A percentile compares a stretch with the other conserved stretches of the same genome.
Conservation (phyloP, 2,888 invertebrate species). For the Chloromyia formosa region DNA sequence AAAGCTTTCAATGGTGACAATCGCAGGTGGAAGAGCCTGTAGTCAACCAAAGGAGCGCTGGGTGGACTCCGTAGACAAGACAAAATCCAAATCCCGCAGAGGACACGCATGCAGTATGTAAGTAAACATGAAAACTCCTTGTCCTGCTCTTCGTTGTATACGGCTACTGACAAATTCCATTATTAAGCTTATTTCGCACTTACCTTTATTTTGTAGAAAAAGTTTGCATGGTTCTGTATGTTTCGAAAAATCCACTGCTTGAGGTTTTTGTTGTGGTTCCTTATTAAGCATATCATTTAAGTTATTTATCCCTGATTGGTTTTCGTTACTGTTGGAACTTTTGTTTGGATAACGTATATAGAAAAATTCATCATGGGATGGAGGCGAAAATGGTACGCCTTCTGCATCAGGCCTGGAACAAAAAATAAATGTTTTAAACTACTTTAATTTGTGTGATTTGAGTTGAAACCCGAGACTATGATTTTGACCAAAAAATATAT, state of each 20-base stretch:
- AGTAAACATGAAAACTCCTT: no score
- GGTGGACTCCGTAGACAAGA: no score
- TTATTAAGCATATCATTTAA: conserved; percentile 18
- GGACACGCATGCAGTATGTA: no score
- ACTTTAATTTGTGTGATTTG: no score
- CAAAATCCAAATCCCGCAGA: no score
- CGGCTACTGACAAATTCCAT: no score
- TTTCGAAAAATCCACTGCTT: conserved; percentile 68
- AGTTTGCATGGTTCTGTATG: conserved; percentile 75
- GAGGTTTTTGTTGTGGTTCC: conserved; percentile 58
- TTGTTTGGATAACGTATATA: conserved; percentile 70
- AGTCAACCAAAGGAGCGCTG: no score
- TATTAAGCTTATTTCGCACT: conserved; percentile 4
- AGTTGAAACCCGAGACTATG: no score
- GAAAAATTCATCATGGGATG: conserved; percentile 79
- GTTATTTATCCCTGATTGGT: conserved; percentile 20
- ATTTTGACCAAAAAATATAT: no score
- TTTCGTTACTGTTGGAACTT: neutral
- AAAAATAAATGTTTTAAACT: neutral
- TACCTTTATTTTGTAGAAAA: conserved; percentile 46
- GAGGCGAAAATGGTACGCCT: conserved; percentile 73
- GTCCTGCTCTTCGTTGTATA: no score
- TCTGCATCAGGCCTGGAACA: conserved; percentile 68
- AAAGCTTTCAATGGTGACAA: no score
- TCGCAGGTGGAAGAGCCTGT: no score